Evolutionary conservation across 2,797 vertebrate species (phyloP).

Genomic region (Sebastolobus alascanus): DNA sequence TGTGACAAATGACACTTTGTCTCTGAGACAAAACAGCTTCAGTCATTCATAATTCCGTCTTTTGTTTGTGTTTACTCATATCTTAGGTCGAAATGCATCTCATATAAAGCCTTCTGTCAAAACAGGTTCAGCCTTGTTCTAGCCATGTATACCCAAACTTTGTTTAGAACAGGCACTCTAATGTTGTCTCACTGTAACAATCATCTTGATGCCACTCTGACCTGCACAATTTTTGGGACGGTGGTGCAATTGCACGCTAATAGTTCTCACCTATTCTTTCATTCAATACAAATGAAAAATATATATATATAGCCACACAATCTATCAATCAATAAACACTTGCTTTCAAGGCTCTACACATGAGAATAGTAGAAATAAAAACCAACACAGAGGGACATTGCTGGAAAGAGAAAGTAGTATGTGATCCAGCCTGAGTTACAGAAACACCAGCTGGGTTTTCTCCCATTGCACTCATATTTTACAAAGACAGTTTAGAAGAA

Average conservation of each 20-base stretch:
- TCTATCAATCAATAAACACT: not conserved
- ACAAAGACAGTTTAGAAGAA: not conserved
- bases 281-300: not conserved
- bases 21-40: not conserved
- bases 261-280: not conserved
- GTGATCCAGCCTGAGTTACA: not conserved
- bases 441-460: not conserved
- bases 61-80: not conserved
- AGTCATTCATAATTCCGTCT: not conserved
- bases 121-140: not conserved
- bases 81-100: not conserved
- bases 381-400: not conserved
- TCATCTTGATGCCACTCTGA: not conserved
- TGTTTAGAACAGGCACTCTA: not conserved
- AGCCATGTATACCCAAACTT: not conserved
- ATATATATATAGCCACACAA: not conserved
- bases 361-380: not conserved
- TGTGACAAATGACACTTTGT: not conserved
- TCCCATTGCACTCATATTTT: not conserved
- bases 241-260: not conserved
- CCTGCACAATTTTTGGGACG: not conserved
- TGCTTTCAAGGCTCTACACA: not conserved
- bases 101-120: not conserved
- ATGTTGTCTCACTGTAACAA: conserved; percentile 1
- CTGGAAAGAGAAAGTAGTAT: conserved; percentile 4